Base-by-base conservation (phyloP, 2,113 vertebrate species). In the Chloroceryle aenea region DNA sequence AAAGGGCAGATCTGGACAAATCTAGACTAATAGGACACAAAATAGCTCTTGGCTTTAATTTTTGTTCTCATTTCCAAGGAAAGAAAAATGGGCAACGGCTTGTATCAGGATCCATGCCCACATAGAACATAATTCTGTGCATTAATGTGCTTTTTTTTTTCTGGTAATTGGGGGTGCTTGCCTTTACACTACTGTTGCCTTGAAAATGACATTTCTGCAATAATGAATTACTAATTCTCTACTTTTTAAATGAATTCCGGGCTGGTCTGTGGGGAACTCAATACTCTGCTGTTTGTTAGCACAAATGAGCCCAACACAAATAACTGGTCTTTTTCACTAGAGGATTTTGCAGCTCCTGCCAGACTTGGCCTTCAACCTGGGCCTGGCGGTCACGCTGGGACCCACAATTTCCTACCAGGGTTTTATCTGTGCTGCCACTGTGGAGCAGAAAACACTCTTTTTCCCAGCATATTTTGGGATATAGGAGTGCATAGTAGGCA, bases 331-430 rank as follows among this genome's bases (percentile, higher is more conserved):
- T 93, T 81, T 40, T 72, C 67, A 78, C 64, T 68, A 75, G 32
- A 67, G 48, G 14, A 21, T 85, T 95, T 40, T 89, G 91, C 84
- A 95, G 92, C 61, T 79, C 19, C 2, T 84, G 2, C 84, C 84
- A 63, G 38, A 72, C 68, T 91, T 94, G 91, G 93, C 87, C 78
- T 64, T 92, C 95, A 75, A 75, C 69, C 69, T 66, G 40, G 40
- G 52, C 68, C 94, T 66, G 53, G 76, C 6, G 52, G 81, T 90
- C 76, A 74, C 2, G 0, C 2, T 82, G 69, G 50, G 91, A 92
- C 69, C 64, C 73, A 81, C 80, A 61, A 45, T 78, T 97, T 96
- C 94, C 93, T 95, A 78, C 59, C 56, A 14, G 68, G 64, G 32
- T 74, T 92, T 92, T 63, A 55, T 74, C 47, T 84, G 76, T 80